A percentile compares a stretch with the other conserved stretches of the same genome.
phyloP scores from a whole-genome alignment of 1,140 invertebrate genomes.

The Panulirus ornatus region DNA sequence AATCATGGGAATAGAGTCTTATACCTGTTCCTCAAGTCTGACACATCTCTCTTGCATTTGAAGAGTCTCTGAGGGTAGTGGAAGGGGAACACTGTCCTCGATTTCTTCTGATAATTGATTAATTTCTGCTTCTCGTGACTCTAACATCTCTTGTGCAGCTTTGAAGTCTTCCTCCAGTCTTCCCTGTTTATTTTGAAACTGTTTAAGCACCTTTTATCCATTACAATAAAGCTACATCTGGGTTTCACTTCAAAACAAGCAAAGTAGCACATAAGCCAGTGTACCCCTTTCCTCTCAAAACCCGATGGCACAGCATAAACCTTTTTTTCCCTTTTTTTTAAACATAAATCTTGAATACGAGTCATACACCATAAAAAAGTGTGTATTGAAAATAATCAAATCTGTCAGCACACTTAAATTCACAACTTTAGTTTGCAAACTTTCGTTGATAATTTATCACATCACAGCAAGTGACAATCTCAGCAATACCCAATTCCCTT shows the following conservation, averaged over 20 bases:
- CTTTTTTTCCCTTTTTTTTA: not conserved
- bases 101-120: constrained; percentile 41
- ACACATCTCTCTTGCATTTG: constrained; percentile 22
- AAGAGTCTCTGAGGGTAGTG: constrained; percentile 24
- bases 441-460: no score
- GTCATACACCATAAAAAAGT: no score
- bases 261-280: no score
- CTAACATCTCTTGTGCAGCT: constrained; percentile 49
- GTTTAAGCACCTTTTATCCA: not conserved
- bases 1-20: not conserved
- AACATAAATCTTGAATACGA: not conserved
- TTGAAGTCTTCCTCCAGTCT: constrained; percentile 58
- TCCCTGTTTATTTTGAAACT: constrained; percentile 6
- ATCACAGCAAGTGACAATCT: no score
- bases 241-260: no score
- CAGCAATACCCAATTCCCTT: no score
- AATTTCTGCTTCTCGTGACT: constrained; percentile 53
- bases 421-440: no score
- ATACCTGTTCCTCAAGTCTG: constrained; percentile 41
- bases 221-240: no score
- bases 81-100: constrained; percentile 29
- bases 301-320: not conserved
- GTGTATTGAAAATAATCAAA: no score
- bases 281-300: not conserved
- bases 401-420: no score